Evolutionary conservation across 2,797 vertebrate species (phyloP), one percentile per base, ranked within the genome.

Genomic region (Zalophus californianus): DNA sequence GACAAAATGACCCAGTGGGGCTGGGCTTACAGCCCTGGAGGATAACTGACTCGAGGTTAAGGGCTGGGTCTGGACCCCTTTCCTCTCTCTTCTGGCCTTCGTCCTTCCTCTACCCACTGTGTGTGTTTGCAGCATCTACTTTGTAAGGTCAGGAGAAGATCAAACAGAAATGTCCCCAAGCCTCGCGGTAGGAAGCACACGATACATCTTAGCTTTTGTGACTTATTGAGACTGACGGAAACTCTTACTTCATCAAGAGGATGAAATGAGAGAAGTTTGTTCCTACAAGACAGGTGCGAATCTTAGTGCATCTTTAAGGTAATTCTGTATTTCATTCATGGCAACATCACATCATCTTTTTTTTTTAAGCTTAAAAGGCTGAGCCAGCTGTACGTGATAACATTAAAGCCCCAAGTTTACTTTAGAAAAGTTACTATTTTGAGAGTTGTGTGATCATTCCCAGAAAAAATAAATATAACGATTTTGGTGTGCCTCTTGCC

Each of bases 251-350:
- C 32, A 58, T 14, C 56, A 66, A 66, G 38, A 41, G 44, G 60
- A 50, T 25, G 78, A 58, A 66, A 60, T 15, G 56, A 58, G 29
- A 90, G 80, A 89, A 73, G 18, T 56, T 86, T 68, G 38, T 87
- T 95, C 54, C 29, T 94, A 88, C 93, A 95, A 80, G 56, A 85
- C 13, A 88, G 64, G 48, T 52, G 50, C 7, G 13, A 73, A 64
- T 52, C 77, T 60, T 58, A 64, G 58, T 64, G 56, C 89, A 27
- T 70, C 80, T 96, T 89, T 86, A 70, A 96, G 77, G 60, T 82
- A 72, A 54, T 77, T 66, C 54, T 78, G 44, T 60, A n/a, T 94
- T 97, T 97, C 94, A 84, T 97, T 97, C 90, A 80, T 94, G 68
- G 60, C 41, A 2, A 86, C 80, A 86, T 92, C 86, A 88, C 16